Evolutionary conservation across 35 echinoderm and acorn worm species (phyloP).

Genomic region (Patiria miniata): DNA sequence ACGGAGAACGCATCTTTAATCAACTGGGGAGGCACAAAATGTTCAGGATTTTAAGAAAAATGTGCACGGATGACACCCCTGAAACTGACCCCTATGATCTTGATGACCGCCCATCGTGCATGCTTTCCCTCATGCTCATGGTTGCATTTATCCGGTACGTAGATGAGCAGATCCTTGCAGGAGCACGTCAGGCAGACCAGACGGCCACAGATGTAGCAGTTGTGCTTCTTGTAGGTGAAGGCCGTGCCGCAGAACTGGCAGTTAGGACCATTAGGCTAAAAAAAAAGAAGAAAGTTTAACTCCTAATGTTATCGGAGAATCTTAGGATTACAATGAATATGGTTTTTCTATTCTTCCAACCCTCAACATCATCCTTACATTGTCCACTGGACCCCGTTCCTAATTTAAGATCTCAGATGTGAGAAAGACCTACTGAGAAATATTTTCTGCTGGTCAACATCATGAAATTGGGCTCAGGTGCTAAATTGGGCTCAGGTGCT

Average conservation of each 20-base stretch:
- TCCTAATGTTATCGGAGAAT: not conserved
- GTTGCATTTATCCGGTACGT: constrained; percentile 50
- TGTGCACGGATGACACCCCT: too few relatives aligned
- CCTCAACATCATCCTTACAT: not conserved
- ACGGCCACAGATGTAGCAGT: constrained; percentile 65
- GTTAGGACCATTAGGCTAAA: constrained; percentile 16
- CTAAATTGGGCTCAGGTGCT: too few relatives aligned
- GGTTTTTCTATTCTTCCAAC: too few relatives aligned
- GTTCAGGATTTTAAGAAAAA: too few relatives aligned
- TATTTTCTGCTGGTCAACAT: too few relatives aligned
- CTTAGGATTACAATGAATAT: not conserved
- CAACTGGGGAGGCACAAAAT: too few relatives aligned
- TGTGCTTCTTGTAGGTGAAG: constrained; percentile 42
- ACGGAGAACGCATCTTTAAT: too few relatives aligned
- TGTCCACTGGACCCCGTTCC: too few relatives aligned
- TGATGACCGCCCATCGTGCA: constrained; percentile 64
- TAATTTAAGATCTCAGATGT: too few relatives aligned
- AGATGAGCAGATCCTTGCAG: constrained; percentile 46
- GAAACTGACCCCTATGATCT: constrained; percentile 63
- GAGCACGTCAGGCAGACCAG: constrained; percentile 57
- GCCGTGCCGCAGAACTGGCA: constrained; percentile 53
- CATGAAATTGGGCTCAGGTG: too few relatives aligned
- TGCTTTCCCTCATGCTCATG: constrained; percentile 22
- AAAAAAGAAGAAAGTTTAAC: not conserved
- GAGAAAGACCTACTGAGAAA: too few relatives aligned